These are phyloP conservation scores for Varanus komodoensis DNA, from an alignment of 2,113 vertebrate species.

Conservation along the genomic window DNA sequence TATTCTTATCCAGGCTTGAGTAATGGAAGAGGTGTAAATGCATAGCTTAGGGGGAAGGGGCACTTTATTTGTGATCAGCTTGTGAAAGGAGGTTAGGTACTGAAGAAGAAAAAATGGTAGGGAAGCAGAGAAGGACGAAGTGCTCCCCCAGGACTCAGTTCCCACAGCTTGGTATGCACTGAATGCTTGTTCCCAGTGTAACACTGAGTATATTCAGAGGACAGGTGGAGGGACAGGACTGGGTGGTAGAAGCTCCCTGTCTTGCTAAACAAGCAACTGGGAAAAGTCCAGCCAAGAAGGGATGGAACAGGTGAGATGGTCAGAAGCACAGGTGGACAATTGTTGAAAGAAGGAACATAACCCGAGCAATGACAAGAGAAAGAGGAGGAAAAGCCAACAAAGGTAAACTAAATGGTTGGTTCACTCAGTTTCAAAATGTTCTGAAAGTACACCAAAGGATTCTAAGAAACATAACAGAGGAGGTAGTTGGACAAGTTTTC, in stretches of 20 bases:
- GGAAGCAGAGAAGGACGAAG: conserved; percentile 25
- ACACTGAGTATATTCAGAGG: conserved; percentile 22
- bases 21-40: conserved; percentile 34
- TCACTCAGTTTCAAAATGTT: conserved; percentile 32
- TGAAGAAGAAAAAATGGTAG: conserved; percentile 13
- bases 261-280: not conserved
- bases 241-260: not conserved
- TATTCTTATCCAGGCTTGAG: conserved; percentile 64
- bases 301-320: not conserved
- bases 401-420: not conserved
- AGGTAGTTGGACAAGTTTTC: conserved; percentile 31
- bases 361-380: conserved; percentile 13
- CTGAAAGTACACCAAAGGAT: conserved; percentile 34
- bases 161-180: not conserved
- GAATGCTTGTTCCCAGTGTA: not conserved
- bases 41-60: conserved; percentile 16
- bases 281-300: conserved; percentile 14
- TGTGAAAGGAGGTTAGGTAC: conserved; percentile 27
- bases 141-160: conserved; percentile 33
- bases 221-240: not conserved
- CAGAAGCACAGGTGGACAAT: conserved; percentile 16
- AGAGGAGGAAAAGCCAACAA: not conserved
- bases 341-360: conserved; percentile 29
- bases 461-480: not conserved
- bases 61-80: conserved; percentile 37